phyloP scores from a whole-genome alignment of 2,113 vertebrate genomes.

The Glareola pratincola region DNA sequence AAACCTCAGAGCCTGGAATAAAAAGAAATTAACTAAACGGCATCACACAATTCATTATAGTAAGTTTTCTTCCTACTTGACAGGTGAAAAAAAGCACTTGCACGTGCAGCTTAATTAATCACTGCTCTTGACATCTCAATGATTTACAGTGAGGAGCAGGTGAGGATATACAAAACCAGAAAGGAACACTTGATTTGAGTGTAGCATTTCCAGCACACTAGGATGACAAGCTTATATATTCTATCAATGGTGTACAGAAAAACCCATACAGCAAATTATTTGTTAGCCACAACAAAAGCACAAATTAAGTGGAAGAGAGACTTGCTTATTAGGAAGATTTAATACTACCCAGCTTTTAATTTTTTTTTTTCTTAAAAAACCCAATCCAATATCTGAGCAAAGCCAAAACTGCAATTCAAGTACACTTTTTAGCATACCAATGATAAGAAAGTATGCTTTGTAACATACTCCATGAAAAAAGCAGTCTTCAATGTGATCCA shows the following conservation, averaged over 20 bases:
- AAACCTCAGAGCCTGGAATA: slow-evolving; percentile 27
- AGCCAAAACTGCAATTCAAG: not conserved
- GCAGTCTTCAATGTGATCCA: not conserved
- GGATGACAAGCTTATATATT: slow-evolving; percentile 87
- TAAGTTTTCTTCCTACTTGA: slow-evolving; percentile 76
- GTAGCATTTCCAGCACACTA: slow-evolving; percentile 76
- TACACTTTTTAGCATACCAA: not conserved
- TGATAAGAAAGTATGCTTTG: not conserved
- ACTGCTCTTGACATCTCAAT: slow-evolving; percentile 86
- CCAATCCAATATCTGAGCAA: not conserved
- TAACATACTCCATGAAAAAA: not conserved
- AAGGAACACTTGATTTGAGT: slow-evolving; percentile 76
- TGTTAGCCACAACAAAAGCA: slow-evolving; percentile 65
- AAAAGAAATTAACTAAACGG: slow-evolving; percentile 64
- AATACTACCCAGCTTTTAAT: slow-evolving; percentile 19
- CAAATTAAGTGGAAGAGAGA: slow-evolving; percentile 61
- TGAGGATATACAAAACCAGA: slow-evolving; percentile 89
- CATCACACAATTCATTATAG: slow-evolving; percentile 64
- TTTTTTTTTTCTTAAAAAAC: not conserved
- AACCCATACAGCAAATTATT: slow-evolving; percentile 60
- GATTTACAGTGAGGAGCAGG: slow-evolving; percentile 95
- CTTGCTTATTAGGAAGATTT: slow-evolving; percentile 60
- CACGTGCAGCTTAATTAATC: slow-evolving; percentile 92
- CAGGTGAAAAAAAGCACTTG: slow-evolving; percentile 89
- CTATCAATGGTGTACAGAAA: slow-evolving; percentile 65